phyloP scores from a whole-genome alignment of 2,113 vertebrate species.

The Atherinomorus stipes region DNA sequence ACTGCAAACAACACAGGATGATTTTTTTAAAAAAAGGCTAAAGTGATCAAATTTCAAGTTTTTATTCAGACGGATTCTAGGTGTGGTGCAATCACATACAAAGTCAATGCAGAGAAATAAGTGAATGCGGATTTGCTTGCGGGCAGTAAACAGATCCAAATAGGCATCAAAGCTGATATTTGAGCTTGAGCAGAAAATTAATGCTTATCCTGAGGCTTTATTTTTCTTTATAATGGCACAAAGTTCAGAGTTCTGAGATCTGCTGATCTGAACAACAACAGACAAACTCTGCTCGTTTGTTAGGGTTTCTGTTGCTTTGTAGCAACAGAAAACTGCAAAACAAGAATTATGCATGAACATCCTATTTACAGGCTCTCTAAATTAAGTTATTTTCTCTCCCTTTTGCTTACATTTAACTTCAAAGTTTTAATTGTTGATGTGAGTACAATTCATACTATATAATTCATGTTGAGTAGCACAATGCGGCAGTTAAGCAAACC shows the following conservation, averaged over 20 bases:
- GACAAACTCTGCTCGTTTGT: not conserved
- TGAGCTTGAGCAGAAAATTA: not conserved
- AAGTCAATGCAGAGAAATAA: not conserved
- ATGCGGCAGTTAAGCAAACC: too few species aligned
- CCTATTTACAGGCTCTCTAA: too few species aligned
- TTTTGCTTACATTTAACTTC: too few species aligned
- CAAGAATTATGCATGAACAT: not conserved
- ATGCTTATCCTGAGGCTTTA: not conserved
- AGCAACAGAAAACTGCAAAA: too few species aligned
- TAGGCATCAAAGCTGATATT: conserved; percentile 6
- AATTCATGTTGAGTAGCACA: too few species aligned
- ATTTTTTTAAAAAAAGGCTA: conserved; percentile 11
- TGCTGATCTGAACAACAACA: not conserved
- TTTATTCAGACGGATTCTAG: not conserved
- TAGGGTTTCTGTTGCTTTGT: not conserved
- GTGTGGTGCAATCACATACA: not conserved
- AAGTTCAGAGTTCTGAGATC: conserved; percentile 1
- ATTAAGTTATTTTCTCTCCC: too few species aligned
- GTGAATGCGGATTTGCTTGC: not conserved
- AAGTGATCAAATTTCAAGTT: not conserved
- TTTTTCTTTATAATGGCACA: not conserved
- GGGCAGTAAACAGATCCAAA: not conserved
- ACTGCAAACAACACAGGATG: conserved; percentile 78
- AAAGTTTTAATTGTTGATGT: too few species aligned
- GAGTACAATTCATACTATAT: too few species aligned